phyloP scores from a whole-genome alignment of 2,888 invertebrate species.

The Hetaerina titia region DNA sequence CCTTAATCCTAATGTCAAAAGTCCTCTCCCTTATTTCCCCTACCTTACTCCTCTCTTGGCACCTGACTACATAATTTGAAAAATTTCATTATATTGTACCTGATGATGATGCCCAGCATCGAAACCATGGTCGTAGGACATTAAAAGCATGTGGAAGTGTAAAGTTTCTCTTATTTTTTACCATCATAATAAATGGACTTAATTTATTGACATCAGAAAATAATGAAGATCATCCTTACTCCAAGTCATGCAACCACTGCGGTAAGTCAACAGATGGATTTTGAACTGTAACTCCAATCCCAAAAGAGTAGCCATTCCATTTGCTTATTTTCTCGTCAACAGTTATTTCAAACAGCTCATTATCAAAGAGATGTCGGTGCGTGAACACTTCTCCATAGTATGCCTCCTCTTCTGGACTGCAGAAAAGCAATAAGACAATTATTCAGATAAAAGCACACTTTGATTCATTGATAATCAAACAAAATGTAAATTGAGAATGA shows the following conservation, averaged over 20 bases:
- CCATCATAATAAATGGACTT: no score
- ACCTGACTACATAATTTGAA: no score
- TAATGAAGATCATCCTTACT: background rate
- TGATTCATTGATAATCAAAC: no score
- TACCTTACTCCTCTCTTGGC: no score
- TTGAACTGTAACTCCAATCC: background rate
- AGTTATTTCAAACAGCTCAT: slow-evolving; percentile 18
- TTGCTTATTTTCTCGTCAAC: background rate
- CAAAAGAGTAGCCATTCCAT: background rate
- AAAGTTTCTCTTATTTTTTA: no score
- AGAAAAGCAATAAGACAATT: background rate
- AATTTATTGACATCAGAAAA: background rate
- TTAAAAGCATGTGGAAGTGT: no score
- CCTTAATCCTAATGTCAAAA: no score
- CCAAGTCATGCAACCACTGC: background rate
- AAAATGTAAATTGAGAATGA: no score
- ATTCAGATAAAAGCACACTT: background rate
- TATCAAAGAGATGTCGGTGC: background rate
- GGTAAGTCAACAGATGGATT: background rate
- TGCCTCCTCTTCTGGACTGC: background rate
- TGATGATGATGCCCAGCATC: no score
- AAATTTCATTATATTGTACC: no score
- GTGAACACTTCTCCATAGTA: background rate
- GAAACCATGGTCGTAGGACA: no score
- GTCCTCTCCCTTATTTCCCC: no score